phyloP scores from a whole-genome alignment of 2,797 vertebrate species.

The Silurus lanzhouensis region DNA sequence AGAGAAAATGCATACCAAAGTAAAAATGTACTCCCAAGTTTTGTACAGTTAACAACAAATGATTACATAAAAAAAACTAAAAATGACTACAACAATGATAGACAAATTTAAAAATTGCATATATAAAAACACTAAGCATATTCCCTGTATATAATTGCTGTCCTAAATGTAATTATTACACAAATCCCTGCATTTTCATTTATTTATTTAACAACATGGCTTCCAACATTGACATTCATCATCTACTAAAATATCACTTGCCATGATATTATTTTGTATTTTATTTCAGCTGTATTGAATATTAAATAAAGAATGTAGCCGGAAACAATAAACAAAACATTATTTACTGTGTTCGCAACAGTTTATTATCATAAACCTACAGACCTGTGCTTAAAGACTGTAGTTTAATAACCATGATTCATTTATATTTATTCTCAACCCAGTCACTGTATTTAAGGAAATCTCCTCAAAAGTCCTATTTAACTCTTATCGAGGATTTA shows the following conservation, averaged over 20 bases:
- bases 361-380: neutral
- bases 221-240: neutral
- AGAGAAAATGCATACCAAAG: neutral
- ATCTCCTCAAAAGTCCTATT: neutral
- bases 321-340: slow-evolving; percentile 5
- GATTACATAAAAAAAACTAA: neutral
- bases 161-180: neutral
- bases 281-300: neutral
- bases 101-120: neutral
- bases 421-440: neutral
- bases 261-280: neutral
- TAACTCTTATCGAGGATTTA: neutral
- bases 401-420: neutral
- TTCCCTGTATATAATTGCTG: neutral
- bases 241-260: neutral
- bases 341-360: neutral
- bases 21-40: neutral
- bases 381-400: neutral
- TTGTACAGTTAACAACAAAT: neutral
- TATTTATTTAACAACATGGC: neutral
- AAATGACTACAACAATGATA: neutral
- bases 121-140: neutral
- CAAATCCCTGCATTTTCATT: neutral
- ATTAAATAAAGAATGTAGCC: neutral
- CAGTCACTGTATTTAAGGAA: neutral